Evolutionary conservation across 2,888 invertebrate genomes (phyloP).

Genomic region (Polydrusus tereticollis): DNA sequence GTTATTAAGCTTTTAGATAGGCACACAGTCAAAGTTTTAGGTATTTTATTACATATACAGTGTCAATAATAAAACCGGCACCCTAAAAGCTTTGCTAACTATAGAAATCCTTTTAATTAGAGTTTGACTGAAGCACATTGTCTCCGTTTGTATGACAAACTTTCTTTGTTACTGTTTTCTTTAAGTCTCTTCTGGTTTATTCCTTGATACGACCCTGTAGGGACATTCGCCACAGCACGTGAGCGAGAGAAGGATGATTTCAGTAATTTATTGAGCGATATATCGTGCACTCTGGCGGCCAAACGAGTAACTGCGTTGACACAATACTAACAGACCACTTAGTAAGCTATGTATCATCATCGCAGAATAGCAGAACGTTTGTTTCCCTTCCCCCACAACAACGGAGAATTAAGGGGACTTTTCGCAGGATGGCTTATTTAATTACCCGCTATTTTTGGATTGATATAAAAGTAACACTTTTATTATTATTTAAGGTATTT

Average conservation of each 20-base stretch:
- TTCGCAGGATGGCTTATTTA: slow-evolving; percentile 9
- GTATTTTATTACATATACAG: not conserved
- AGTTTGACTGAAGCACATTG: too few relatives aligned
- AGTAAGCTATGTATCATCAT: slow-evolving; percentile 61
- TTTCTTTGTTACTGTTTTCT: too few relatives aligned
- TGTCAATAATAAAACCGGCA: not conserved
- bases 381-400: slow-evolving; percentile 32
- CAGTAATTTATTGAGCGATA: slow-evolving; percentile 68
- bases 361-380: slow-evolving; percentile 58
- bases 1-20: not conserved
- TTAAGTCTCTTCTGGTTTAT: not conserved
- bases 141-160: too few relatives aligned
- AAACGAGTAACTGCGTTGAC: slow-evolving; percentile 67
- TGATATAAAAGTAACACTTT: not conserved
- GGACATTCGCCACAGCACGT: slow-evolving; percentile 51
- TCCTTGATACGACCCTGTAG: not conserved
- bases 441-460: not conserved
- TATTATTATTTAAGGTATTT: not conserved
- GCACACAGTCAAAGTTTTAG: not conserved
- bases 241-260: slow-evolving; percentile 62
- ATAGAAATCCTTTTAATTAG: too few relatives aligned
- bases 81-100: too few relatives aligned
- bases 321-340: slow-evolving; percentile 68
- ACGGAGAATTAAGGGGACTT: slow-evolving; percentile 32
- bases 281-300: slow-evolving; percentile 67